Percentiles rank a stretch among this genome's conserved stretches.
Conservation (phyloP, 1,140 invertebrate genomes). For the Aplysia californica region DNA sequence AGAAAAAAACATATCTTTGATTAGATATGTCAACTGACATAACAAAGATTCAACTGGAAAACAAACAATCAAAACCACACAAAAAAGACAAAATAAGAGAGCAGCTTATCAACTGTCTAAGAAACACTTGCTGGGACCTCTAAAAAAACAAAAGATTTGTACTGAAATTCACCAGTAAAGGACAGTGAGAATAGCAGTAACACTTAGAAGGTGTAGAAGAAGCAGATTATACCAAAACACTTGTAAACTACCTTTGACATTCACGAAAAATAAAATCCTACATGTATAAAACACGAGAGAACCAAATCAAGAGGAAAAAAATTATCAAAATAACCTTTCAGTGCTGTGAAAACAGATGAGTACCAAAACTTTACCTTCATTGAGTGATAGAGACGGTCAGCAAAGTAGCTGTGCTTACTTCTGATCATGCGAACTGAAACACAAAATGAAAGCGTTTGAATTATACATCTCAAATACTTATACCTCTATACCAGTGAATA, state of each 20-base stretch:
- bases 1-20: too few relatives aligned
- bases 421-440: slow-evolving; percentile 61
- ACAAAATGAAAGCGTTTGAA: neutral
- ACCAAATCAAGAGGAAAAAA: neutral
- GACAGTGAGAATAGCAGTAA: too few relatives aligned
- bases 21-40: neutral
- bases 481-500: neutral
- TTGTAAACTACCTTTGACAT: neutral
- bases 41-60: neutral
- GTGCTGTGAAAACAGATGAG: neutral
- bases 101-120: too few relatives aligned
- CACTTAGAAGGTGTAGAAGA: neutral
- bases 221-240: too few relatives aligned
- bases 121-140: too few relatives aligned
- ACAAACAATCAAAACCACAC: too few relatives aligned
- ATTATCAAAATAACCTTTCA: neutral
- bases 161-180: too few relatives aligned
- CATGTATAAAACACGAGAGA: neutral
- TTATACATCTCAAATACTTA: neutral
- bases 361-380: slow-evolving; percentile 62
- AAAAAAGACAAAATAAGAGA: too few relatives aligned
- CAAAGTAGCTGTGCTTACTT: slow-evolving; percentile 64
- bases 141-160: too few relatives aligned
- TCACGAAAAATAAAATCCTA: neutral
- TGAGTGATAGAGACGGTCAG: slow-evolving; percentile 62